Evolutionary conservation across 2,888 invertebrate species (phyloP).

Genomic region (Hecatera dysodea): DNA sequence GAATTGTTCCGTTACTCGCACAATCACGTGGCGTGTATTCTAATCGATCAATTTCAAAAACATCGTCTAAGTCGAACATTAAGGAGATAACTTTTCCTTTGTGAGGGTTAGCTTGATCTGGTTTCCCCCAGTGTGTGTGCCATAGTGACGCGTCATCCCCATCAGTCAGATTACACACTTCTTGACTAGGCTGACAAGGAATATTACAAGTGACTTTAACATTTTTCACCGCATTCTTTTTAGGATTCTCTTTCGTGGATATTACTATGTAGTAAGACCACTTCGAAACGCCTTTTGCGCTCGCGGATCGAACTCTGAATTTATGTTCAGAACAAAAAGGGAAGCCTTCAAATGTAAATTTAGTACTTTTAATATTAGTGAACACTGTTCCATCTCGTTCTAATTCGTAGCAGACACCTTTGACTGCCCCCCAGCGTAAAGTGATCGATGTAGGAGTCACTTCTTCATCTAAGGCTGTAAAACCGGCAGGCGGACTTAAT

Average conservation of each 20-base stretch:
- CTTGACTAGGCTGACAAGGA: slow-evolving; percentile 73
- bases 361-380: slow-evolving; percentile 74
- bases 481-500: slow-evolving; percentile 70
- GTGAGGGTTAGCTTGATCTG: slow-evolving; percentile 64
- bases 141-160: slow-evolving; percentile 70
- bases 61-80: slow-evolving; percentile 73
- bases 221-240: slow-evolving; percentile 71
- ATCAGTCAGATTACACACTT: slow-evolving; percentile 73
- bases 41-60: slow-evolving; percentile 75
- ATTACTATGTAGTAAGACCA: slow-evolving; percentile 80
- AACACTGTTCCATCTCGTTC: slow-evolving; percentile 81
- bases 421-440: slow-evolving; percentile 75
- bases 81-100: slow-evolving; percentile 71
- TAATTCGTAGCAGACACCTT: slow-evolving; percentile 80
- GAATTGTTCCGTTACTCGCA: slow-evolving; percentile 82
- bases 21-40: slow-evolving; percentile 81
- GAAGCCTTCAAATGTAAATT: slow-evolving; percentile 76
- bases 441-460: slow-evolving; percentile 74
- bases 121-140: slow-evolving; percentile 76
- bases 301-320: slow-evolving; percentile 80
- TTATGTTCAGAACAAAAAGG: slow-evolving; percentile 73
- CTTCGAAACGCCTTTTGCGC: slow-evolving; percentile 74
- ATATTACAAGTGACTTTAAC: slow-evolving; percentile 75
- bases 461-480: slow-evolving; percentile 68
- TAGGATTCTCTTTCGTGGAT: slow-evolving; percentile 74